A percentile compares a stretch with the other conserved stretches of the same genome.
These are phyloP conservation scores for Daphoenositta chrysoptera DNA, from an alignment of 2,113 vertebrate species.

Conservation along the genomic window DNA sequence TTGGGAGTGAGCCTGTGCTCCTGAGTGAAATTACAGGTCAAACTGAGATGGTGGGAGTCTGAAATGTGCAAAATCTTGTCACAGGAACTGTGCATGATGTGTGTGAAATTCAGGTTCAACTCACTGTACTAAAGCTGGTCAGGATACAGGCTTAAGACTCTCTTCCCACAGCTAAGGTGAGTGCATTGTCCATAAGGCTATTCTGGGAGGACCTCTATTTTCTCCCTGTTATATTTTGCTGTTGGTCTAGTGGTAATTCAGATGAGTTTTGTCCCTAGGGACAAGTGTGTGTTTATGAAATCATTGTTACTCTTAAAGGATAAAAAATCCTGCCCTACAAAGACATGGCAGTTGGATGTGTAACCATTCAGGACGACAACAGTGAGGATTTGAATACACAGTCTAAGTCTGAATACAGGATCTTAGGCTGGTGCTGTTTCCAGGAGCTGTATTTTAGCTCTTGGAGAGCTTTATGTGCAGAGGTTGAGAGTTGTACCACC, in stretches of 20 bases:
- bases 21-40: background rate
- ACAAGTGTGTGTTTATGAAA: background rate
- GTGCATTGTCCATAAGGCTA: accelerated
- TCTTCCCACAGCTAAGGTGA: background rate
- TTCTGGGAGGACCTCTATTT: background rate
- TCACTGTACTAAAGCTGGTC: background rate
- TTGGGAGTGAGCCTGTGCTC: background rate
- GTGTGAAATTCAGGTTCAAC: background rate
- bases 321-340: background rate
- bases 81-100: background rate
- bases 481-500: background rate
- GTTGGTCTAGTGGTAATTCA: background rate
- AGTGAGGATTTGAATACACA: background rate
- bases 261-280: background rate
- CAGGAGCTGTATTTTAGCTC: background rate
- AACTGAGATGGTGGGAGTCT: background rate
- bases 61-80: background rate
- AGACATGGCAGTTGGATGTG: background rate
- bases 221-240: background rate
- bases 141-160: background rate
- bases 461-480: background rate
- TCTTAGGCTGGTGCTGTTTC: background rate
- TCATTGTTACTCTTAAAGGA: background rate
- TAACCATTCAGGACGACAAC: background rate
- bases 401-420: background rate